Evolutionary conservation across 1,140 invertebrate genomes (phyloP).

Genomic region (Prorops nasuta): DNA sequence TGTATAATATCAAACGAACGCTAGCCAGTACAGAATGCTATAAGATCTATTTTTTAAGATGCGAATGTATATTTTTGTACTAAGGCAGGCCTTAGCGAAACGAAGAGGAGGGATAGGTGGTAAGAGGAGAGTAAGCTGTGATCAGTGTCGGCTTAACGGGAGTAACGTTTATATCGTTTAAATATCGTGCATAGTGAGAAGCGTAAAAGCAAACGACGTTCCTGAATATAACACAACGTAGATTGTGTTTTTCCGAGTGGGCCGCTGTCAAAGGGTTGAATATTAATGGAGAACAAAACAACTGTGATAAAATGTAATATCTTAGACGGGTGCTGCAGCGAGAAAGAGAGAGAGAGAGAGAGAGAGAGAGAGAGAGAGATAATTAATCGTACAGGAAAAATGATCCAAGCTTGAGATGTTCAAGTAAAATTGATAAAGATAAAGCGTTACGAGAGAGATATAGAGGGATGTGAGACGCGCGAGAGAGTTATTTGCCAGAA

Average conservation of each 20-base stretch:
- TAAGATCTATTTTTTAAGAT: slow-evolving; percentile 58
- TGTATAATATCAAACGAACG: slow-evolving; percentile 32
- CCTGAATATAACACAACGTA: no score
- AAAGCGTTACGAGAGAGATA: no score
- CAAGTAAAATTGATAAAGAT: no score
- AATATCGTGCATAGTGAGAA: no score
- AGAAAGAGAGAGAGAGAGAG: slow-evolving; percentile 16
- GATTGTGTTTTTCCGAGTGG: slow-evolving; percentile 37
- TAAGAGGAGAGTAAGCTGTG: slow-evolving; percentile 26
- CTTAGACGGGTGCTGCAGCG: slow-evolving; percentile 41
- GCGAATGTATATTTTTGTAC: slow-evolving; percentile 57
- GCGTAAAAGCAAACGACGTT: no score
- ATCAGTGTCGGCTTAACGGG: slow-evolving; percentile 23
- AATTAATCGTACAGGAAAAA: slow-evolving; percentile 16
- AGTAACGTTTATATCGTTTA: no score
- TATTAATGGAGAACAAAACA: slow-evolving; percentile 44
- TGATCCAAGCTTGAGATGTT: no score
- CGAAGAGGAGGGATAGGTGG: background rate
- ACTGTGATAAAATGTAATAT: slow-evolving; percentile 55
- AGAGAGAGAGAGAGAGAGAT: slow-evolving; percentile 7
- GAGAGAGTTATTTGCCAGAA: no score
- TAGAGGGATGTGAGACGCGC: no score
- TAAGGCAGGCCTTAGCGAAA: slow-evolving; percentile 55
- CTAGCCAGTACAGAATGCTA: slow-evolving; percentile 43
- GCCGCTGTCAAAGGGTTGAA: slow-evolving; percentile 23